These are phyloP conservation scores for Listrodromus nycthemerus DNA, from an alignment of 2,888 invertebrate species.

Conservation along the genomic window DNA sequence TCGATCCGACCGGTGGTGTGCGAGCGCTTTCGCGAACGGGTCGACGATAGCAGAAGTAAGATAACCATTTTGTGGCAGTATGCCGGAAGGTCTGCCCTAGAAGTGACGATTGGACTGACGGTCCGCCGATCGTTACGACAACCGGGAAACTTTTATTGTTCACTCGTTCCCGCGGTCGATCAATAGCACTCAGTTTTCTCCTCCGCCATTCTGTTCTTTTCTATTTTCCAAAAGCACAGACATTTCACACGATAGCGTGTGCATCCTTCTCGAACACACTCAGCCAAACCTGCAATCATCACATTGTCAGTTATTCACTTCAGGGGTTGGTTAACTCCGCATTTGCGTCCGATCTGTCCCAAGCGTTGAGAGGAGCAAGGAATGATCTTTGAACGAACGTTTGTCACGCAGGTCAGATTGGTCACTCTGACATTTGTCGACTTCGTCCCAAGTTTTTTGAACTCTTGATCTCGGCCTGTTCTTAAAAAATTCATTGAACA, in stretches of 20 bases:
- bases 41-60: slow-evolving; percentile 21
- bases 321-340: background rate
- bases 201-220: background rate
- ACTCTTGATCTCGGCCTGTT: background rate
- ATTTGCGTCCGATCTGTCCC: background rate
- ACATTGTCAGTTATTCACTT: background rate
- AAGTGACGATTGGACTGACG: slow-evolving; percentile 7
- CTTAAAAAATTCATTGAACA: background rate
- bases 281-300: background rate
- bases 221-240: background rate
- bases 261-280: background rate
- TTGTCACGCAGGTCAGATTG: background rate
- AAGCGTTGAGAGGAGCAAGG: background rate
- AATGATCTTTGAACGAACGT: background rate
- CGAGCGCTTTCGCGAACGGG: slow-evolving; percentile 2
- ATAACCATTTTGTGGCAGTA: slow-evolving; percentile 14
- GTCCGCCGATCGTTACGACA: background rate
- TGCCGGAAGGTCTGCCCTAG: slow-evolving; percentile 9
- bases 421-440: background rate
- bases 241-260: background rate
- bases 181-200: background rate
- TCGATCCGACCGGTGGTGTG: slow-evolving; percentile 19
- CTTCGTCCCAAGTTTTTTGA: background rate
- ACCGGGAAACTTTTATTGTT: background rate
- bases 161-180: background rate